phyloP scores from a whole-genome alignment of 2,888 invertebrate species.

The Drosophila testacea region DNA sequence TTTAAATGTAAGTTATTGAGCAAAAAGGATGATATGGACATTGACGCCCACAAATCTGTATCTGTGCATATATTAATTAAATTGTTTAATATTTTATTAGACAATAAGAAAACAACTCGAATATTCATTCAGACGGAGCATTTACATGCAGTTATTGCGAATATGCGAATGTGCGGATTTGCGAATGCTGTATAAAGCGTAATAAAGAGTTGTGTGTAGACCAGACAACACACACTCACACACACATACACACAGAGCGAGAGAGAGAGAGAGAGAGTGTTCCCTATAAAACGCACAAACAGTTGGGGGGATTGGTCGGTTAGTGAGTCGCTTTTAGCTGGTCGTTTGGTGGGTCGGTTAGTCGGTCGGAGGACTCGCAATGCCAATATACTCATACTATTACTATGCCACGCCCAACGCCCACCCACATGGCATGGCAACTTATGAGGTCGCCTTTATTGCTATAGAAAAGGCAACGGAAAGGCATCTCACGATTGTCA shows the following conservation, averaged over 20 bases:
- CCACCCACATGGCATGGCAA: slow-evolving; percentile 31
- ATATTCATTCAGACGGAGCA: slow-evolving; percentile 12
- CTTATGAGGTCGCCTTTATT: slow-evolving; percentile 44
- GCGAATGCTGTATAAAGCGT: slow-evolving; percentile 29
- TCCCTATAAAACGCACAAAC: neutral
- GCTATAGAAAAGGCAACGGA: slow-evolving; percentile 19
- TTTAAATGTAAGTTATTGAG: neutral
- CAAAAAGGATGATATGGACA: neutral
- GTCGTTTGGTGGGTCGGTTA: neutral
- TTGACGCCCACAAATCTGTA: neutral
- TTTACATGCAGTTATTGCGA: slow-evolving; percentile 21
- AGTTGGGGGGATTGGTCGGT: slow-evolving; percentile 1
- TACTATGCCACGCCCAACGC: slow-evolving; percentile 31
- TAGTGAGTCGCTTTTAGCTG: slow-evolving; percentile 11
- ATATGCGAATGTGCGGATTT: slow-evolving; percentile 14
- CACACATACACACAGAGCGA: neutral
- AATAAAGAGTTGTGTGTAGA: slow-evolving; percentile 29
- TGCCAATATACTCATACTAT: slow-evolving; percentile 6
- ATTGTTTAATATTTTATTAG: slow-evolving; percentile 28
- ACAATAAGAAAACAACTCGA: slow-evolving; percentile 19
- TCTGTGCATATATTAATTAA: slow-evolving; percentile 7
- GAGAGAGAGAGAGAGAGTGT: too few relatives aligned
- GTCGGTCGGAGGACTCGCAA: slow-evolving; percentile 8
- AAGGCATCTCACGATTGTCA: slow-evolving; percentile 22
- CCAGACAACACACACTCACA: slow-evolving; percentile 12